Evolutionary conservation across 92 coral and sea anemone genomes (phyloP).

Genomic region (Pocillopora meandrina): DNA sequence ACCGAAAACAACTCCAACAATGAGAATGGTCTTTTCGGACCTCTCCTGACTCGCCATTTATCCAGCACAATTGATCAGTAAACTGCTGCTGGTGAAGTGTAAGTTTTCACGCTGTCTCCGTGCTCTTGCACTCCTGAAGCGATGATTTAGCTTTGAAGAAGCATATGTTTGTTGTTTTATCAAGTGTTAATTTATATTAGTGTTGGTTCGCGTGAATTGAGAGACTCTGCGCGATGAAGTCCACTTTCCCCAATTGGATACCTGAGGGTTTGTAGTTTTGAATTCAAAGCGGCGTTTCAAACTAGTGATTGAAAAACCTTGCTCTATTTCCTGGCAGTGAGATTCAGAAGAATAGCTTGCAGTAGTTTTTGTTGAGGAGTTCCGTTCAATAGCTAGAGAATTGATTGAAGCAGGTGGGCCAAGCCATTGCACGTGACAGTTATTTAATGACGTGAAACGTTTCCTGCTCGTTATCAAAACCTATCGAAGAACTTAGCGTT

Average conservation of each 20-base stretch:
- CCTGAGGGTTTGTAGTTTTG: not conserved
- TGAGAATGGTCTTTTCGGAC: constrained; percentile 53
- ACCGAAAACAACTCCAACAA: constrained; percentile 86
- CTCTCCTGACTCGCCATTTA: constrained; percentile 10
- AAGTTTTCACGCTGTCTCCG: not conserved
- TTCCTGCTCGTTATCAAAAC: too few relatives aligned
- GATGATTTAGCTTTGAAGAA: not conserved
- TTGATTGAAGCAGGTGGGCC: too few relatives aligned
- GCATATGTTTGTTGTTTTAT: not conserved
- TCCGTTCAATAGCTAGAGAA: too few relatives aligned
- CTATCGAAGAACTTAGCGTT: too few relatives aligned
- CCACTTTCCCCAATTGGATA: too few relatives aligned
- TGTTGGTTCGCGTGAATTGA: not conserved
- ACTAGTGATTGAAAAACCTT: too few relatives aligned
- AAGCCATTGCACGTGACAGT: too few relatives aligned
- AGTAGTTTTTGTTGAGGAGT: too few relatives aligned
- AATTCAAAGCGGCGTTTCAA: not conserved
- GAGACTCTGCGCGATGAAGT: not conserved
- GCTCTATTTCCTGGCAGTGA: too few relatives aligned
- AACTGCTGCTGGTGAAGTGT: not conserved
- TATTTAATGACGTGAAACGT: too few relatives aligned
- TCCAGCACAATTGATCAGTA: not conserved
- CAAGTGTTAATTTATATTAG: not conserved
- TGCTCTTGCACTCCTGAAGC: not conserved
- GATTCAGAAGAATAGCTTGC: too few relatives aligned